Percentiles rank a stretch among this genome's conserved stretches.
Conservation (phyloP, 2,888 invertebrate genomes). For the Synanthedon andrenaeformis region DNA sequence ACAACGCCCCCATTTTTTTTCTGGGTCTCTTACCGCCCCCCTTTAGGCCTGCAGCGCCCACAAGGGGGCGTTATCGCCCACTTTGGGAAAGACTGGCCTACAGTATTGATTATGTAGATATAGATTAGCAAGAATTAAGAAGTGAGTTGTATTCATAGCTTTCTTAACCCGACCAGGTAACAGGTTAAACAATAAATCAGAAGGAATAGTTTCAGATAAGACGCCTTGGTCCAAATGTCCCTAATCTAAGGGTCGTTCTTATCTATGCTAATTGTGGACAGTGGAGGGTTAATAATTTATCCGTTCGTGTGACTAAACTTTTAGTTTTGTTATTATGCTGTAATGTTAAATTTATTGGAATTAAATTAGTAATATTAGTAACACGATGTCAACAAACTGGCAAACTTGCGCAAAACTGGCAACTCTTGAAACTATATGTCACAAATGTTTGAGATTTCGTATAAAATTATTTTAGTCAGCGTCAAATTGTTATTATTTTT, state of each 20-base stretch:
- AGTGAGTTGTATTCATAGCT: too few species aligned
- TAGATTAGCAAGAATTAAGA: too few species aligned
- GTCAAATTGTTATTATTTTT: too few species aligned
- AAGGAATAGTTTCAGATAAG: constrained; percentile 8
- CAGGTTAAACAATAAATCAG: constrained; percentile 5
- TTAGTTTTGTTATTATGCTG: constrained; percentile 1
- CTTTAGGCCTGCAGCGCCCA: too few species aligned
- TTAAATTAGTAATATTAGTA: background rate
- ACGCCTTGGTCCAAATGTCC: constrained; percentile 6
- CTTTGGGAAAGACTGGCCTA: too few species aligned
- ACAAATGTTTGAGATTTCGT: background rate
- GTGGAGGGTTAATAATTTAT: constrained; percentile 24
- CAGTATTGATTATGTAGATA: too few species aligned
- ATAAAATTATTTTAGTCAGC: too few species aligned
- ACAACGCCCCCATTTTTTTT: too few species aligned
- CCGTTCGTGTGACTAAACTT: constrained; percentile 15
- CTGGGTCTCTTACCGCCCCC: too few species aligned
- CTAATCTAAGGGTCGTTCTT: constrained; percentile 7
- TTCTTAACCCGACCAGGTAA: background rate
- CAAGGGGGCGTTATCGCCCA: too few species aligned
- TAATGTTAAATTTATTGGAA: background rate
- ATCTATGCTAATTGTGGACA: constrained; percentile 29
- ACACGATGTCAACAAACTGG: too few species aligned
- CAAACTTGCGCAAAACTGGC: background rate
- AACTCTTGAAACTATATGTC: background rate